phyloP scores from a whole-genome alignment of 2,888 invertebrate genomes.

The Diachrysia chrysitis region DNA sequence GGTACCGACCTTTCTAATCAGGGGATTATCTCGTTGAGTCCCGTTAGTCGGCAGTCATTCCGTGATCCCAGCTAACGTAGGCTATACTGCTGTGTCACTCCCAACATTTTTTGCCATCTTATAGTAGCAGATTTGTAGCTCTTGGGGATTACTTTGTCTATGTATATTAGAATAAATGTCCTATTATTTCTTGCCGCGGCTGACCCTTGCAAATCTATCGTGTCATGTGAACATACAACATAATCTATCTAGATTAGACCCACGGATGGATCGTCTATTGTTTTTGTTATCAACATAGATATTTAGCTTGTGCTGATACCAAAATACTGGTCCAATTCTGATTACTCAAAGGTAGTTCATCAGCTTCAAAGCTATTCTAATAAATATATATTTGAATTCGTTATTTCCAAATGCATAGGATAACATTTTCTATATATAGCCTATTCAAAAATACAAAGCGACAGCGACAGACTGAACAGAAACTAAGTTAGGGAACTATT shows the following conservation, averaged over 20 bases:
- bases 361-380: not conserved
- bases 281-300: constrained; percentile 32
- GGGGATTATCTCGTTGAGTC: constrained; percentile 75
- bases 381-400: not conserved
- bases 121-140: constrained; percentile 56
- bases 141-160: constrained; percentile 48
- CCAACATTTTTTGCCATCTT: constrained; percentile 60
- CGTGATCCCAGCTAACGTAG: constrained; percentile 47
- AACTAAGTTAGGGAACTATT: constrained; percentile 20
- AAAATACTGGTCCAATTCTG: not conserved
- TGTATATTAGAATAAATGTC: constrained; percentile 50
- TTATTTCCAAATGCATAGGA: not conserved
- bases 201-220: constrained; percentile 46
- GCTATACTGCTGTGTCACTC: constrained; percentile 57
- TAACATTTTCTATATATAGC: not conserved
- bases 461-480: not conserved
- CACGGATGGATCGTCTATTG: constrained; percentile 15
- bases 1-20: constrained; percentile 73
- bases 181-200: constrained; percentile 36
- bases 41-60: constrained; percentile 64
- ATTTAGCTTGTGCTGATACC: constrained; percentile 12
- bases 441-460: constrained; percentile 15
- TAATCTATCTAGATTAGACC: constrained; percentile 19
- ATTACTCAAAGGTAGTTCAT: constrained; percentile 9
- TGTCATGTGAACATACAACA: constrained; percentile 40